Evolutionary conservation across 2,113 vertebrate genomes (phyloP).

Genomic region (Rhabdornis inornatus): DNA sequence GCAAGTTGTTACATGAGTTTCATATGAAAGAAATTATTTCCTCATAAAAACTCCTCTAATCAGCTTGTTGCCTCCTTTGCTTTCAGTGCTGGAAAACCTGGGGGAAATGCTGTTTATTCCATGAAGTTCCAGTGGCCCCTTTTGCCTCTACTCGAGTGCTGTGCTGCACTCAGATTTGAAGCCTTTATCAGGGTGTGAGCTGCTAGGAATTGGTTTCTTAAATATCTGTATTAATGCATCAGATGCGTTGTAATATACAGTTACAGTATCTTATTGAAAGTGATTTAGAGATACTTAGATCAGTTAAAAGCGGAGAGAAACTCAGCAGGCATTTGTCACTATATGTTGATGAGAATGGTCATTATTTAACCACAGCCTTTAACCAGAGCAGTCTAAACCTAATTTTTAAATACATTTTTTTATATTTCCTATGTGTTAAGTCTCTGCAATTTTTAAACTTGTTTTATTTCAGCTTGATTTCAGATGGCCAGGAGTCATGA

Average conservation of each 20-base stretch:
- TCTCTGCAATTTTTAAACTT: background rate
- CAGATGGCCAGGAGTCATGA: background rate
- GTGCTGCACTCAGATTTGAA: background rate
- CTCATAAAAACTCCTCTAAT: background rate
- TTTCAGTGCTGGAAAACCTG: background rate
- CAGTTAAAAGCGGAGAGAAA: background rate
- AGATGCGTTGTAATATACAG: background rate
- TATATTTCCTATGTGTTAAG: background rate
- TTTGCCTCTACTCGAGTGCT: background rate
- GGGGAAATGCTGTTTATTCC: background rate
- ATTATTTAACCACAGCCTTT: background rate
- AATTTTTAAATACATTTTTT: background rate
- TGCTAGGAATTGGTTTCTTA: background rate
- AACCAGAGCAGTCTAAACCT: background rate
- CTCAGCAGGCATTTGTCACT: background rate
- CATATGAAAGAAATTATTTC: background rate
- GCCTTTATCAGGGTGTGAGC: background rate
- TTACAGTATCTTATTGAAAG: background rate
- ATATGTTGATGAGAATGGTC: accelerated
- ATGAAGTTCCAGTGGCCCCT: background rate
- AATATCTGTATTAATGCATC: background rate
- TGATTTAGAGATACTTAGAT: background rate
- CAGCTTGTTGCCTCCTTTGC: background rate
- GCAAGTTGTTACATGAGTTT: background rate
- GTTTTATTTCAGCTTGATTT: background rate